Conservation (phyloP, 2,888 invertebrate species). For the Autographa pulchrina region DNA sequence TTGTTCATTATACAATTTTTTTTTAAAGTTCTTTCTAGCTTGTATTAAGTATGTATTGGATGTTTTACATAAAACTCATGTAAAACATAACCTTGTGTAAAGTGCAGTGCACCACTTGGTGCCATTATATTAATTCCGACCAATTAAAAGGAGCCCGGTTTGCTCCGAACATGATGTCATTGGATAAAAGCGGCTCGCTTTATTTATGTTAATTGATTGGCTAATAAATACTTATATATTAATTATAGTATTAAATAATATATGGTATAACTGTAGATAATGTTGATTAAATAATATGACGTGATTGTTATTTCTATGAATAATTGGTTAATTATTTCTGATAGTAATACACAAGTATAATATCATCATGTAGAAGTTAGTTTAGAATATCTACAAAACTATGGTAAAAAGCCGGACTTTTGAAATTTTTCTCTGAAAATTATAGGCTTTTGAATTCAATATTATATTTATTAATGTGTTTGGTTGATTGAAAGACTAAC, state of each 20-base stretch:
- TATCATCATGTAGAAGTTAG: too few species aligned
- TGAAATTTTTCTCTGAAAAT: too few species aligned
- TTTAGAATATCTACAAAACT: too few species aligned
- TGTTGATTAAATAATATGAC: background rate
- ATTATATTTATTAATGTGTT: too few species aligned
- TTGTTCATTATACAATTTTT: too few species aligned
- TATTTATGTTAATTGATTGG: conserved; percentile 43
- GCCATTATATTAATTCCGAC: conserved; percentile 62
- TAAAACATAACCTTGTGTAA: conserved; percentile 1
- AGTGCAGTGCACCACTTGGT: conserved; percentile 31
- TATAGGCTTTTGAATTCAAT: too few species aligned
- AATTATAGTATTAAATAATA: background rate
- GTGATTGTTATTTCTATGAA: background rate
- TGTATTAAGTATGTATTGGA: background rate
- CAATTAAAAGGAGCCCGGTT: conserved; percentile 66
- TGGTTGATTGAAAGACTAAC: too few species aligned
- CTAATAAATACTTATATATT: conserved; percentile 23
- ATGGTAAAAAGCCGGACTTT: too few species aligned
- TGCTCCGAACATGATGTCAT: conserved; percentile 74
- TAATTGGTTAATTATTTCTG: background rate
- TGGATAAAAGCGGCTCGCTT: conserved; percentile 41
- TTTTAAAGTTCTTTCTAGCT: background rate
- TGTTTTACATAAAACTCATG: background rate
- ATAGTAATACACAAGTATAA: background rate
- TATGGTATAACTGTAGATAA: background rate